Evolutionary conservation across 2,888 invertebrate genomes (phyloP), one percentile per base, ranked within the genome.

Genomic region (Drosophila percnosoma): DNA sequence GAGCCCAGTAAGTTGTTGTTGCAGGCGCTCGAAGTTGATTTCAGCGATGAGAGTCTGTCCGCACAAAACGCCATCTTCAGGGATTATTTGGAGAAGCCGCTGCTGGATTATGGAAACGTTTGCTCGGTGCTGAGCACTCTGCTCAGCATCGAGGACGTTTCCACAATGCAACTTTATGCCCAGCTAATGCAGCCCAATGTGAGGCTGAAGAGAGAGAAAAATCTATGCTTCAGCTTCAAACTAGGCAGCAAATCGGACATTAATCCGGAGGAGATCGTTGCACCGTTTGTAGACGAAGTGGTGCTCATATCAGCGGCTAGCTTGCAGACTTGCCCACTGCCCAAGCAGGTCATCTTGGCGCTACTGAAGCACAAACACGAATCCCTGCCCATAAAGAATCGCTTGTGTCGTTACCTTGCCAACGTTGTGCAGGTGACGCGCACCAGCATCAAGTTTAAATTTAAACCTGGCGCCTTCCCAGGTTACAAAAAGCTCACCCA

Each of bases 101-200:
- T 21, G 0, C 52, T 91, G 33, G 71, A 77, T 48, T 52, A 69
- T 4, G 40, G 74, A 13, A 92, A 91, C 62, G 82, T 85, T 0
- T 67, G 72, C 40, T 27, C 73, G 1, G 80, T 91, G n/a, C 80
- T 91, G 10, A 48, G 69, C 1, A 84, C 75, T 0, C 55, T 92
- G 33, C 36, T 92, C 0, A 78, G 89, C 72, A 91, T 92, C 2
- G 92, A 92, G 72, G 92, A 92, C 71, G 33, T 89, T 1, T 77
- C 87, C 18, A 62, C 8, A 13, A 70, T 91, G 83, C 63, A 76
- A 33, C 68, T 70, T 10, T 91, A 88, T 68, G 36, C 68, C 2
- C 55, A 73, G 13, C 64, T 89, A 0, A 66, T 73, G 13, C 83
- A 85, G 61, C 49, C 70, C 7, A 53, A 80, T 29, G 86, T 80